These are phyloP conservation scores for Ectemnius continuus DNA, from an alignment of 2,888 invertebrate genomes.

Conservation along the genomic window DNA sequence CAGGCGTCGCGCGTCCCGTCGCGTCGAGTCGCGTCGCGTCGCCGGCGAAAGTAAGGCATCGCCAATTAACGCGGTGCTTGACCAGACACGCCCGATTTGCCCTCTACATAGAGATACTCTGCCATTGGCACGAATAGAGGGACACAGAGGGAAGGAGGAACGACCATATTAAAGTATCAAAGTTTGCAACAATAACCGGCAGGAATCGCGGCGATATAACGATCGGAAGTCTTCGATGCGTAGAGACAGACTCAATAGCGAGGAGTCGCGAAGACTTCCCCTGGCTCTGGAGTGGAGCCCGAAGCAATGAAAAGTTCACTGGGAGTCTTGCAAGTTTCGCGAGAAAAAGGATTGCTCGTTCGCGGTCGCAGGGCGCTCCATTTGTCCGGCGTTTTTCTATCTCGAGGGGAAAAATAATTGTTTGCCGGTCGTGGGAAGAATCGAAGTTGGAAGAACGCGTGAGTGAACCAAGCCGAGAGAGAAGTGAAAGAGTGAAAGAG, in stretches of 20 bases:
- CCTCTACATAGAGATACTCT: no score
- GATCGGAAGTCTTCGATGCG: slow-evolving; percentile 1
- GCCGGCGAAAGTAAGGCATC: slow-evolving; percentile 3
- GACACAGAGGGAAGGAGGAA: no score
- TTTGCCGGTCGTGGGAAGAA: slow-evolving; percentile 49
- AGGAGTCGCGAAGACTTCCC: slow-evolving; percentile 6
- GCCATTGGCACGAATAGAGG: no score
- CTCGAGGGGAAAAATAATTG: slow-evolving; percentile 53
- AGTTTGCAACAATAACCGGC: background rate
- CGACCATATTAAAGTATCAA: no score
- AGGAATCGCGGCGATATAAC: background rate
- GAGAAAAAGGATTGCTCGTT: slow-evolving; percentile 46
- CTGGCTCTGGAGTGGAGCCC: slow-evolving; percentile 17
- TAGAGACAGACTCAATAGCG: background rate
- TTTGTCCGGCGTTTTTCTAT: slow-evolving; percentile 11
- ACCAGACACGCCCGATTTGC: no score
- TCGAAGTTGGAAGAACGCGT: slow-evolving; percentile 2
- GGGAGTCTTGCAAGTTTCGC: slow-evolving; percentile 36
- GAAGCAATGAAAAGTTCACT: slow-evolving; percentile 24
- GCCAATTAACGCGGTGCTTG: background rate
- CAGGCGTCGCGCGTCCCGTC: background rate
- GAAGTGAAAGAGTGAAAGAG: background rate
- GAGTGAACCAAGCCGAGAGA: background rate
- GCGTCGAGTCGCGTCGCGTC: no score
- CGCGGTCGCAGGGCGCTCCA: slow-evolving; percentile 18